Evolutionary conservation across 2,113 vertebrate genomes (phyloP).

Genomic region (Chamaea fasciata): DNA sequence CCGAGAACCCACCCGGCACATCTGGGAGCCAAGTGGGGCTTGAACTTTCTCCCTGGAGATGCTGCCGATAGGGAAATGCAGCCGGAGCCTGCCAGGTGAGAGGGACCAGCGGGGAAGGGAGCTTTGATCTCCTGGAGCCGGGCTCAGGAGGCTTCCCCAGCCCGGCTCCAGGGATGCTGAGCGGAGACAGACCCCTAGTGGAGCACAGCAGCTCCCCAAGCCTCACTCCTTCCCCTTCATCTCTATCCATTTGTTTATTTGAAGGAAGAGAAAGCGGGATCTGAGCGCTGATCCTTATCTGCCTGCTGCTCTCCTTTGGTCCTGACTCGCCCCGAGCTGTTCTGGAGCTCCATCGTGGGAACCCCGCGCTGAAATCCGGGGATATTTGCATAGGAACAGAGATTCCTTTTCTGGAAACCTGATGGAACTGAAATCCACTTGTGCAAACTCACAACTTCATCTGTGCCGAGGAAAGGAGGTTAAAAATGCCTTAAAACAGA

Average conservation of each 20-base stretch:
- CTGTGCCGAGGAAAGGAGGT: conserved; percentile 19
- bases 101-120: not conserved
- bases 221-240: fast-evolving
- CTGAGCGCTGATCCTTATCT: not conserved
- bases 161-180: not conserved
- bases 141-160: not conserved
- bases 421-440: conserved; percentile 1
- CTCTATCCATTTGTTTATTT: not conserved
- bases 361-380: not conserved
- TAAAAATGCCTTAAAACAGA: conserved; percentile 25
- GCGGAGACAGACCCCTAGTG: conserved; percentile 37
- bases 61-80: not conserved
- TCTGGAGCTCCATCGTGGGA: not conserved
- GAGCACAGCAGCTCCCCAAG: not conserved
- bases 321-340: not conserved
- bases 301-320: not conserved
- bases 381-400: not conserved
- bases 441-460: conserved; percentile 29
- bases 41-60: not conserved
- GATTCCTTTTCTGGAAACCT: conserved; percentile 9
- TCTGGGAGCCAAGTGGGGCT: not conserved
- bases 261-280: not conserved
- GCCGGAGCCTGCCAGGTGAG: not conserved
- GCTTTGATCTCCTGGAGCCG: not conserved
- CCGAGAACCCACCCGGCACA: not conserved